Evolutionary conservation across 2,113 vertebrate genomes (phyloP), one percentile per base, ranked within the genome.

Genomic region (Fregetta grallaria): DNA sequence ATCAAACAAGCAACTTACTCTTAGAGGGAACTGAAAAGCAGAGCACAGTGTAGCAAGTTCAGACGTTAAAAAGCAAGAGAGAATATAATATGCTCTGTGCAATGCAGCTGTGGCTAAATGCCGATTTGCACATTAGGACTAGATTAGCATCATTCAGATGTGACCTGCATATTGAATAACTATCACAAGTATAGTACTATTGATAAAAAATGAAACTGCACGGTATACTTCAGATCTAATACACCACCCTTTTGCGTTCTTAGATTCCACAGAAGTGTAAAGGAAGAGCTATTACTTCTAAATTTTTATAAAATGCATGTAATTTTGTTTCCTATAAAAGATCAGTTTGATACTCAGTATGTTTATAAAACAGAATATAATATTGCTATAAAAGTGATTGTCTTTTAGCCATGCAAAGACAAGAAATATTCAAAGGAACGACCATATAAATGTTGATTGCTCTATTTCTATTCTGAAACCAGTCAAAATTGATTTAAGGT

Each of bases 51-150:
- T 50, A 80, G 55, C 50, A 92, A 92, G 66, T 79, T 77, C 75
- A 94, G 90, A 59, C 34, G 40, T 83, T 58, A 83, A 88, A 95
- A 95, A 70, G 26, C n/a, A 47, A 34, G 32, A 82, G 38, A 86
- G 42, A 88, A 70, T 92, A 30, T 92, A 76, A 90, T 73, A 68
- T 72, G 55, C 45, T 79, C 29, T 80, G 67, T 93, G 86, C 72
- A 86, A 40, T 4, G 30, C 93, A 97, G 78, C 90, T 96, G 90
- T 92, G 79, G 50, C 75, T 90, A 92, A 94, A 95, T 93, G 92
- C 75, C 86, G 86, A 88, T 95, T 90, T 92, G 75, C 86, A 86
- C 88, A 68, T 88, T 86, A 95, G 68, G 88, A 74, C 72, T 45
- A 92, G 92, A 92, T 97, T 86, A 94, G 58, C 59, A 72, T 82